Evolutionary conservation across 2,797 vertebrate species (phyloP), one percentile per base, ranked within the genome.

Genomic region (Dipus sagitta): DNA sequence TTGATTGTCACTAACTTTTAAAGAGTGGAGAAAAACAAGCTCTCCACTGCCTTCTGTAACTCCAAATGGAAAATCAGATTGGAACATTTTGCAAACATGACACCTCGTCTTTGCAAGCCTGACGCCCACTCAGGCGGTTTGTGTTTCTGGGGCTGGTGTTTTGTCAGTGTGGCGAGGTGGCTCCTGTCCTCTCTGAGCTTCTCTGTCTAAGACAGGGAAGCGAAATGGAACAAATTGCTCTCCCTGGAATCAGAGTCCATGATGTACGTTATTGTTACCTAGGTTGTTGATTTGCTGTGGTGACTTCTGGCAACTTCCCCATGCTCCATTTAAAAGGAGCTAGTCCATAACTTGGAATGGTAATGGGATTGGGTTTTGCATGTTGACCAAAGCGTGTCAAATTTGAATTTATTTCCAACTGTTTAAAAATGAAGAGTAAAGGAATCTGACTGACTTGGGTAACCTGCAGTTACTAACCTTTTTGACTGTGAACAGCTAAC

Each of bases 1-100:
- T 95, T 96, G 74, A 96, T 94, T 77, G 78, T 93, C 34, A 23
- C 90, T 92, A 90, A 94, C 52, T 90, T 94, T 86, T 47, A 88
- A 88, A 81, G 77, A 92, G 86, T 92, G 70, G 83, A 90, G 90
- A 75, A 96, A 96, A 96, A 91, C 83, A 91, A 62, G 74, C 88
- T 94, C 80, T 85, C 1, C 52, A 2, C 32, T 42, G 95, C 94
- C 92, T 96, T 95, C 92, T 93, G 88, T 93, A 81, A 86, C 91
- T 95, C 92, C 79, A 88, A 80, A 85, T 87, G 90, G 93, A 82
- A 92, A 82, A 42, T 86, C 60, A 38, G 65, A 83, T 52, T 20
- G 64, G 86, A 95, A 88, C 68, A 78, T 93, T 94, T 84, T 67
- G 54, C 91, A 91, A 79, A 82, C 86, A 58, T 32, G 75, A 93